A percentile compares a stretch with the other conserved stretches of the same genome.
phyloP scores from a whole-genome alignment of 1,140 invertebrate genomes.

The Formica exsecta region DNA sequence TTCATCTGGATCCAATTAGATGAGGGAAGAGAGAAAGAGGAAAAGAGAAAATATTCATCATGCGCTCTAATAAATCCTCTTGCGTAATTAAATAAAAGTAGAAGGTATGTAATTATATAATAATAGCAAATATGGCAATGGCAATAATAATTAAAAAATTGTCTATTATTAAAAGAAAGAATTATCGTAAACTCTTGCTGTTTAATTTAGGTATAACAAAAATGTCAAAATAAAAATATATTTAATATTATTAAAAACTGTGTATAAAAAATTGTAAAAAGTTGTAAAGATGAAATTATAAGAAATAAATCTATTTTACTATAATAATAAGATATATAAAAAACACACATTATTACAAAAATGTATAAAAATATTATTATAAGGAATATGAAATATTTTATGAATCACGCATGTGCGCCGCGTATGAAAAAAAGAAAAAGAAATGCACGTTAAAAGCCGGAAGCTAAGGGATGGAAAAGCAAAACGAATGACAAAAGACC shows the following conservation, averaged over 20 bases:
- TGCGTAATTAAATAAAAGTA: conserved; percentile 35
- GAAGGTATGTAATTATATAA: conserved; percentile 1
- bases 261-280: neutral
- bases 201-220: neutral
- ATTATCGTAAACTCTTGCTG: neutral
- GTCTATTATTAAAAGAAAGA: neutral
- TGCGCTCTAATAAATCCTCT: conserved; percentile 34
- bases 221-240: neutral
- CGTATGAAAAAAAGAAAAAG: no score
- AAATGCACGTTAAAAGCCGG: conserved; percentile 40
- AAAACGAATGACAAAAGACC: conserved; percentile 24
- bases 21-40: conserved; percentile 30
- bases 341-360: neutral
- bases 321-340: neutral
- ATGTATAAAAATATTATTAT: neutral
- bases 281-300: no score
- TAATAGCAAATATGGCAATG: neutral
- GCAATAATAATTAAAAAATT: conserved; percentile 42
- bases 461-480: conserved; percentile 5
- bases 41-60: conserved; percentile 38
- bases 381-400: neutral
- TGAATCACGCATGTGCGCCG: no score
- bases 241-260: neutral
- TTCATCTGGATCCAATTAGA: conserved; percentile 46
- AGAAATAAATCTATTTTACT: no score